phyloP scores from a whole-genome alignment of 2,888 invertebrate genomes.

The Morinoia aosen region DNA sequence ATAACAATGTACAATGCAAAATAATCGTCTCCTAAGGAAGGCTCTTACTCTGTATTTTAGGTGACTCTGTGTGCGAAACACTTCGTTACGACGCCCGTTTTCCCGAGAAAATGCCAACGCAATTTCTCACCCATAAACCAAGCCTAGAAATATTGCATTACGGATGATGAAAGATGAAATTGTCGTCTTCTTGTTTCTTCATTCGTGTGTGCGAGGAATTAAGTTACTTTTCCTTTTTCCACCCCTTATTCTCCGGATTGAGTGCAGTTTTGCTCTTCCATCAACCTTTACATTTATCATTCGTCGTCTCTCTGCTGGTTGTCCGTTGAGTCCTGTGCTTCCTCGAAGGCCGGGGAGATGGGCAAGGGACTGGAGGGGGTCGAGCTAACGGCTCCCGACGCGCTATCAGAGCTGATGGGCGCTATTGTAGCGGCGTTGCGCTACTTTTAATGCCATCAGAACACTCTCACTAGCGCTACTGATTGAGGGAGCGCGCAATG shows the following conservation, averaged over 20 bases:
- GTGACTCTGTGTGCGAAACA: no score
- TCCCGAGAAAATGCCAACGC: no score
- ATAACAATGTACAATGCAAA: no score
- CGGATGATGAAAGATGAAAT: no score
- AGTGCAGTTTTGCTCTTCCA: neutral
- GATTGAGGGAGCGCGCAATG: neutral
- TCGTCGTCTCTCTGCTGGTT: neutral
- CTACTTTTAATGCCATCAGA: slow-evolving; percentile 10
- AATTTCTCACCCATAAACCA: no score
- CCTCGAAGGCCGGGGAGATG: neutral
- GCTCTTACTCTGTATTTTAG: no score
- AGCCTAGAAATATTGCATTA: no score
- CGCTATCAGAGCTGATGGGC: neutral
- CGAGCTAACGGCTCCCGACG: neutral
- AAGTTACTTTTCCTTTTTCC: no score
- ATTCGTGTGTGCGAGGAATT: no score
- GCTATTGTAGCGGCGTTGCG: slow-evolving; percentile 17
- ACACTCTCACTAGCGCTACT: neutral
- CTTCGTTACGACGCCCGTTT: no score
- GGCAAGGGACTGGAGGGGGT: neutral
- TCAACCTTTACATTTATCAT: neutral
- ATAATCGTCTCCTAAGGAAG: no score
- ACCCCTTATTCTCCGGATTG: neutral
- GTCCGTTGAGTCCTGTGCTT: neutral
- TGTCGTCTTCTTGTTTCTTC: no score